These are phyloP conservation scores for Hemicentrotus pulcherrimus DNA, from an alignment of 35 echinoderm and acorn worm species.

Conservation along the genomic window DNA sequence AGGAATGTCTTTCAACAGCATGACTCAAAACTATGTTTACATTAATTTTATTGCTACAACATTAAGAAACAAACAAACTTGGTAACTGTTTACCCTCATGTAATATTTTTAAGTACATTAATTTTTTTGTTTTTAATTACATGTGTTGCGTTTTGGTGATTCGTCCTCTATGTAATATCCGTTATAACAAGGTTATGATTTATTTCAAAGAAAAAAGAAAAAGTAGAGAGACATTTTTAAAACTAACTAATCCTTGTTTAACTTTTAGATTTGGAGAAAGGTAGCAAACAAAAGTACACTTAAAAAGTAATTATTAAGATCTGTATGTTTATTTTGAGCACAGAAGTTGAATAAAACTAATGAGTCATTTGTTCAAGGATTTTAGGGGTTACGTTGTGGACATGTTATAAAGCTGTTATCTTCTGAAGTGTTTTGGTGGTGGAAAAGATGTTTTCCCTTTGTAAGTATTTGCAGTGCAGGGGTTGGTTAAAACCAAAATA, in stretches of 20 bases:
- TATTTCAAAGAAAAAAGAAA: background rate
- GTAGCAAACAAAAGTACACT: background rate
- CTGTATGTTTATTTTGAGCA: background rate
- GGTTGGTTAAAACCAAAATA: background rate
- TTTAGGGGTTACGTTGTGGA: background rate
- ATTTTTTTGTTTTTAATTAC: background rate
- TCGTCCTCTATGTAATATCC: background rate
- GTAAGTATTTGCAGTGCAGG: background rate
- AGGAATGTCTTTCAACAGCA: background rate
- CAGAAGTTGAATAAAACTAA: background rate
- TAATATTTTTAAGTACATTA: background rate
- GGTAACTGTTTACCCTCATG: too few species aligned
- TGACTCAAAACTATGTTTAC: background rate
- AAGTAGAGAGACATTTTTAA: background rate
- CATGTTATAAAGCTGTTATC: background rate
- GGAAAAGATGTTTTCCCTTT: background rate
- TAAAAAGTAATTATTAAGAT: background rate
- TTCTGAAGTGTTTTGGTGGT: conserved; percentile 2
- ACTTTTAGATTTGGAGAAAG: background rate
- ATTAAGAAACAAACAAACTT: too few species aligned
- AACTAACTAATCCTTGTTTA: too few species aligned
- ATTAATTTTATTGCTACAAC: background rate
- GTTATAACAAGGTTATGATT: background rate
- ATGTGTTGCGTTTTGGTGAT: background rate
- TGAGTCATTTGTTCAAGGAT: background rate